phyloP scores from a whole-genome alignment of 2,113 vertebrate species.

The Platycercus adscitus region DNA sequence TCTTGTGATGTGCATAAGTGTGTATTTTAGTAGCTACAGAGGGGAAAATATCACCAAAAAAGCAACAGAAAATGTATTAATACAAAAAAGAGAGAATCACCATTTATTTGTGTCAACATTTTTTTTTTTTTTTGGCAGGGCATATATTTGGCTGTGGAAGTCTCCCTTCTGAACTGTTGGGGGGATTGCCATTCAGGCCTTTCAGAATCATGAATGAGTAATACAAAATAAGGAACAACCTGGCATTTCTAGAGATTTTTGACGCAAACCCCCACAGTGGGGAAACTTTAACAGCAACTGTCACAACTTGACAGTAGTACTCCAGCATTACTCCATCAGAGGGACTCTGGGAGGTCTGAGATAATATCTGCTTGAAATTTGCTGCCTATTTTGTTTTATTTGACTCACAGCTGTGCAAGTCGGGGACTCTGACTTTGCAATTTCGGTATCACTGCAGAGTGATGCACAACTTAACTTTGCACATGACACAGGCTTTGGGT shows the following conservation, averaged over 20 bases:
- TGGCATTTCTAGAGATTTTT: neutral
- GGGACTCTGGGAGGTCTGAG: neutral
- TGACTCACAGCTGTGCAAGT: neutral
- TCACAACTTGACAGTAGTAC: neutral
- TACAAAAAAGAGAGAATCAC: neutral
- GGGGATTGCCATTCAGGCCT: neutral
- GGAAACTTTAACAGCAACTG: neutral
- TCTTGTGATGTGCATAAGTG: neutral
- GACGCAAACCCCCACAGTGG: neutral
- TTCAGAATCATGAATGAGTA: neutral
- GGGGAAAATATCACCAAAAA: neutral
- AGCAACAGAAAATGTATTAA: neutral
- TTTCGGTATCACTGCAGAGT: neutral
- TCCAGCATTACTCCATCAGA: neutral
- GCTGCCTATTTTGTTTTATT: neutral
- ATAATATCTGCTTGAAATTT: neutral
- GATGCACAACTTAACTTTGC: neutral
- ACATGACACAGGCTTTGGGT: accelerated
- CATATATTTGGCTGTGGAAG: neutral
- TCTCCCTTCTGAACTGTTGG: neutral
- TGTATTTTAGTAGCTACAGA: neutral
- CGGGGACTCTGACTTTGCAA: neutral
- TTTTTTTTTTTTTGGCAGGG: neutral
- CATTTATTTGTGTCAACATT: neutral
- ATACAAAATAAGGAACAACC: neutral